These are phyloP conservation scores for Scaptomyza tumidula DNA, from an alignment of 2,888 invertebrate species.

Conservation along the genomic window DNA sequence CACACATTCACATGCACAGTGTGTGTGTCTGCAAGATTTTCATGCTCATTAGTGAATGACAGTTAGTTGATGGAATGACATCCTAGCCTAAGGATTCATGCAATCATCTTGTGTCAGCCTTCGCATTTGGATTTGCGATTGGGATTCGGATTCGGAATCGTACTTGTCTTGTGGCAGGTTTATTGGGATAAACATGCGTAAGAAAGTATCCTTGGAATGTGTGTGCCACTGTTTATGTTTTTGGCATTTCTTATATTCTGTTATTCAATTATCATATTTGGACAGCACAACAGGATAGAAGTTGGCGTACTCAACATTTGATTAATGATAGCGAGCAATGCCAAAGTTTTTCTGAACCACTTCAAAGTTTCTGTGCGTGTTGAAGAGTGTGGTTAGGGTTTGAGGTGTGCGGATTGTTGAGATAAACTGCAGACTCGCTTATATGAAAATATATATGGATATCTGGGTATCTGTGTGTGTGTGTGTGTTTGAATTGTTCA, in stretches of 20 bases:
- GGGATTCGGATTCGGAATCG: constrained; percentile 4
- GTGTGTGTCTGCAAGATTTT: constrained; percentile 1
- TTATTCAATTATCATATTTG: constrained; percentile 58
- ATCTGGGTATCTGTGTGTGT: background rate
- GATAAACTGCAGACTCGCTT: constrained; percentile 21
- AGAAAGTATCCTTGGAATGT: constrained; percentile 12
- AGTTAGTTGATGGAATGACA: constrained; percentile 22
- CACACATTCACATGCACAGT: background rate
- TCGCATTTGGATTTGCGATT: background rate
- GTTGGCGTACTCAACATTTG: constrained; percentile 54
- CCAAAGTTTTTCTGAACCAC: constrained; percentile 52
- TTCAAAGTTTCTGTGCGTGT: constrained; percentile 34
- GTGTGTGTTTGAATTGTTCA: constrained; percentile 18
- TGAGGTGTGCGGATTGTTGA: background rate
- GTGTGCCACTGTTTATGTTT: constrained; percentile 17
- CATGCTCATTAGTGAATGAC: constrained; percentile 33
- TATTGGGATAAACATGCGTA: constrained; percentile 17
- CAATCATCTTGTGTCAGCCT: constrained; percentile 12
- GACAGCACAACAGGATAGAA: background rate
- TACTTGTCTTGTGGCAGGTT: constrained; percentile 10
- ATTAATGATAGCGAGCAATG: constrained; percentile 60
- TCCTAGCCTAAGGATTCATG: constrained; percentile 13
- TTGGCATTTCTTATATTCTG: constrained; percentile 39
- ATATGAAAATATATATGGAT: background rate
- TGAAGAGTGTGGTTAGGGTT: background rate